phyloP scores from a whole-genome alignment of 2,888 invertebrate species.

The Drosophila melanosoma region DNA sequence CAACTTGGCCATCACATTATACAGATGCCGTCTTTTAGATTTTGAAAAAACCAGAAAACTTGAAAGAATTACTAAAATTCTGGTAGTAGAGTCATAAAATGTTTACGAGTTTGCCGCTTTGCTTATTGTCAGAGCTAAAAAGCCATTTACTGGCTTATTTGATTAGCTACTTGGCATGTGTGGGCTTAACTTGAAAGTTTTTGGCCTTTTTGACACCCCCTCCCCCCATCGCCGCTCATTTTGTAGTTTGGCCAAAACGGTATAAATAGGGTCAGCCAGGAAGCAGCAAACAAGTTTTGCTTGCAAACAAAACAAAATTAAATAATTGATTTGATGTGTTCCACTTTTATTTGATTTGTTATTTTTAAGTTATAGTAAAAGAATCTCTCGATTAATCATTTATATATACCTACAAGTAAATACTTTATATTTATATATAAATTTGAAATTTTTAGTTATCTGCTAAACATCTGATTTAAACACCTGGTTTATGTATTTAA shows the following conservation, averaged over 20 bases:
- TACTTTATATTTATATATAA: background rate
- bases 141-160: slow-evolving; percentile 64
- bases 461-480: no score
- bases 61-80: slow-evolving; percentile 36
- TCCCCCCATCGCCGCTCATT: background rate
- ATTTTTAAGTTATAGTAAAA: background rate
- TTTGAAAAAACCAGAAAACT: slow-evolving; percentile 46
- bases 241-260: background rate
- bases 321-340: background rate
- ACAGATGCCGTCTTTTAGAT: slow-evolving; percentile 67
- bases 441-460: no score
- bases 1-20: slow-evolving; percentile 67
- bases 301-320: background rate
- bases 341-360: background rate
- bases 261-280: background rate
- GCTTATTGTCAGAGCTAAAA: slow-evolving; percentile 41
- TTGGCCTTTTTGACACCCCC: background rate
- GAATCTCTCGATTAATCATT: background rate
- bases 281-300: background rate
- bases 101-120: slow-evolving; percentile 44
- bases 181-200: background rate
- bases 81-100: slow-evolving; percentile 53
- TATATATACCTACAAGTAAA: background rate
- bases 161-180: slow-evolving; percentile 46
- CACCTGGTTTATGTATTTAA: background rate